These are phyloP conservation scores for Archips xylosteana DNA, from an alignment of 2,888 invertebrate species.

Conservation along the genomic window DNA sequence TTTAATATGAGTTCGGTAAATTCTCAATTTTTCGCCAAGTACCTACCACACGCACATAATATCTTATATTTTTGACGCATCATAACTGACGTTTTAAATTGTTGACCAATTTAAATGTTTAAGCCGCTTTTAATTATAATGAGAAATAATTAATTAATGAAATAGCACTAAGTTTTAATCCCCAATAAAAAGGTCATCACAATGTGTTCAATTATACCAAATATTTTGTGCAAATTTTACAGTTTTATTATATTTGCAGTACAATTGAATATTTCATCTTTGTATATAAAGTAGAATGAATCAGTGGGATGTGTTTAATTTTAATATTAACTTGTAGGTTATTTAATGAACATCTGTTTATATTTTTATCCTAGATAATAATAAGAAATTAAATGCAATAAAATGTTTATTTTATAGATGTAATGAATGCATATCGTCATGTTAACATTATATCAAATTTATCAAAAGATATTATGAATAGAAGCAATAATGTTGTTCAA, in stretches of 20 bases:
- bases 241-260: constrained; percentile 57
- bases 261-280: constrained; percentile 55
- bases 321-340: constrained; percentile 55
- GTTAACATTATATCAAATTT: constrained; percentile 26
- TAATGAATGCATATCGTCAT: constrained; percentile 40
- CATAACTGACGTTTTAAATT: constrained; percentile 45
- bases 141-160: constrained; percentile 40
- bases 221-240: constrained; percentile 70
- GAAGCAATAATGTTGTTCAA: constrained; percentile 28
- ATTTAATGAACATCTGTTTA: constrained; percentile 48
- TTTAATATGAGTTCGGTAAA: not conserved
- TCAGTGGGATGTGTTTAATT: constrained; percentile 50
- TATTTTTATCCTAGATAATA: constrained; percentile 44
- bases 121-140: constrained; percentile 40
- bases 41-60: constrained; percentile 3
- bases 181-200: constrained; percentile 64
- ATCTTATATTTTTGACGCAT: constrained; percentile 45
- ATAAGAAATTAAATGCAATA: constrained; percentile 53
- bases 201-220: constrained; percentile 82
- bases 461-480: constrained; percentile 31
- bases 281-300: constrained; percentile 61
- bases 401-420: constrained; percentile 49
- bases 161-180: constrained; percentile 45
- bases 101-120: constrained; percentile 48
- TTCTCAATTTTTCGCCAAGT: not conserved